Evolutionary conservation across 2,797 vertebrate genomes (phyloP), one percentile per base, ranked within the genome.

Genomic region (Enteromius viviparus): DNA sequence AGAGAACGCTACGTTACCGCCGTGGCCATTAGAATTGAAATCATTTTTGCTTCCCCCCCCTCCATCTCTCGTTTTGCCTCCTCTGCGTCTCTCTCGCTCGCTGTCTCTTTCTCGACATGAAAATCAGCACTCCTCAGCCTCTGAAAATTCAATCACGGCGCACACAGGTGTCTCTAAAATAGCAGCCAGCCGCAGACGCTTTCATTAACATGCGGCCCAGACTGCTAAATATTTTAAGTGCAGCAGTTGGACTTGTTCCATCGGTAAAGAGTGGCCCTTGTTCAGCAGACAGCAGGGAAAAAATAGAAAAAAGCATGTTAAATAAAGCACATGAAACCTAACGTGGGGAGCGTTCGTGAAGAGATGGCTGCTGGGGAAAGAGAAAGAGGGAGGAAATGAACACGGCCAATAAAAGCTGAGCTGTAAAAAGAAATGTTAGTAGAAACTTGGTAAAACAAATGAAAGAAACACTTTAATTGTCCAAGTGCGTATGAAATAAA

Each of bases 221-320:
- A 97, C 96, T 95, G 94, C 94, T 97, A 97, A 97, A 98, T 96
- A 97, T 97, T 97, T 97, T 94, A 97, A 96, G 94, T 95, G 95
- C 93, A 82, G 53, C 87, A 84, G 88, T 88, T 94, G 94, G 94
- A 93, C 94, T 93, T 90, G 92, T 95, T 94, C 95, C 94, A 94
- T 91, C 93, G 91, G 91, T 95, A 95, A 94, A 89, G 90, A 92
- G 91, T 91, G 87, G 88, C 90, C 89, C 89, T 77, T 85, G 83
- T 74, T 64, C 69, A 62, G 26, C 68, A 78, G 75, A 71, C 65
- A 55, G 72, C 76, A 79, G 69, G 58, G 32, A 21, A 66, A 53
- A 82, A 77, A 60, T 4, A 2, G 10, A 37, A 78, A 82, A 66
- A 26, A 9, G 42, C 62, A 60, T 77, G 62, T 49, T 69, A 72